phyloP scores from a whole-genome alignment of 2,888 invertebrate species.

The Mimumesa dahlbomi region DNA sequence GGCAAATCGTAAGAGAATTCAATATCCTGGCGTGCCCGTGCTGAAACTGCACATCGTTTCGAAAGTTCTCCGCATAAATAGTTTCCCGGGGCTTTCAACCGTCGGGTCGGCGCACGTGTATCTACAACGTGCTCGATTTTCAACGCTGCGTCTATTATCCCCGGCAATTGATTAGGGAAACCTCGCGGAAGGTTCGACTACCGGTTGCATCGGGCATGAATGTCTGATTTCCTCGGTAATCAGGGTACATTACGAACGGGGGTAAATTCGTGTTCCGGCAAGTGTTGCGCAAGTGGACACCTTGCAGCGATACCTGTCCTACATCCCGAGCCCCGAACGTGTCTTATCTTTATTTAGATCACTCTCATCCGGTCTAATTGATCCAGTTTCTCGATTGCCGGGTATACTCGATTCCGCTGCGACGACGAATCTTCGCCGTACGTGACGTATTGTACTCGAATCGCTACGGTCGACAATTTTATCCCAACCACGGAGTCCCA shows the following conservation, averaged over 20 bases:
- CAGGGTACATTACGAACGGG: too few relatives aligned
- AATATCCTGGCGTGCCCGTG: conserved; percentile 61
- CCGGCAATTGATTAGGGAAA: background rate
- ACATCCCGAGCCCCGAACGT: conserved; percentile 29
- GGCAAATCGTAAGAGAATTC: conserved; percentile 63
- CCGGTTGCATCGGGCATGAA: background rate
- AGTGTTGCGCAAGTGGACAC: background rate
- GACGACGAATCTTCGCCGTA: too few relatives aligned
- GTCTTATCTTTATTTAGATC: conserved; percentile 15
- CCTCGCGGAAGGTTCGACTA: background rate
- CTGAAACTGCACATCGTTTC: conserved; percentile 56
- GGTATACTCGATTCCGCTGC: too few relatives aligned
- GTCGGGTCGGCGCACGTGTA: background rate
- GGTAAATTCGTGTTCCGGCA: background rate
- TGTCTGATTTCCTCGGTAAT: background rate
- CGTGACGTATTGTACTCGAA: too few relatives aligned
- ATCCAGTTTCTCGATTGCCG: conserved; percentile 9
- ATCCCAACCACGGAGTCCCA: too few relatives aligned
- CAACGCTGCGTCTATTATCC: background rate
- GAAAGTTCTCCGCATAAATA: conserved; percentile 63
- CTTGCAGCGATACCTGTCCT: conserved; percentile 7
- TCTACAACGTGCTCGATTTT: background rate
- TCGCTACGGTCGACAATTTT: too few relatives aligned
- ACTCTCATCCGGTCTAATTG: conserved; percentile 44
- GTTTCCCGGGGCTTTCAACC: conserved; percentile 21